A percentile compares a stretch with the other conserved stretches of the same genome.
These are phyloP conservation scores for Dolichallabes microphthalmus DNA, from an alignment of 2,113 vertebrate genomes.

Conservation along the genomic window DNA sequence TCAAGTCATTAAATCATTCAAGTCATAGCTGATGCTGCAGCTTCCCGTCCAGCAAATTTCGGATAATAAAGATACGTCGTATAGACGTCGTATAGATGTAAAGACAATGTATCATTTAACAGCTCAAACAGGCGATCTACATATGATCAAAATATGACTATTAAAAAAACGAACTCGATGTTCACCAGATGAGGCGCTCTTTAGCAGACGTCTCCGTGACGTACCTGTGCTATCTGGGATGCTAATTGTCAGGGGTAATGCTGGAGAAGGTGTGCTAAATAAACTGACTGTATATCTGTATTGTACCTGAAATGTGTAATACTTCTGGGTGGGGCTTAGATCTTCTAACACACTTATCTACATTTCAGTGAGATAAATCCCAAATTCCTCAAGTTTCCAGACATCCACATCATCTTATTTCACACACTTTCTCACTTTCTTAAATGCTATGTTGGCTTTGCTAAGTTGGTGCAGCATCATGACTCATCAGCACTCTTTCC, in stretches of 20 bases:
- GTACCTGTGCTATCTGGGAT: no score
- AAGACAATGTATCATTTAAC: no score
- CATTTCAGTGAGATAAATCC: background rate
- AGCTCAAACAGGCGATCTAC: no score
- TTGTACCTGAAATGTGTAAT: background rate
- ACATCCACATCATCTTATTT: constrained; percentile 29
- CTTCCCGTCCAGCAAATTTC: no score
- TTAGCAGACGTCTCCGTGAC: no score
- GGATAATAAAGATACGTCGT: no score
- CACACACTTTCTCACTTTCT: constrained; percentile 11
- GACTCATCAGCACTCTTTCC: constrained; percentile 8
- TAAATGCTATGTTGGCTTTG: constrained; percentile 31
- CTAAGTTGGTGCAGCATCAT: constrained; percentile 27
- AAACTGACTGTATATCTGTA: background rate
- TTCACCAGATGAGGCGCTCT: no score
- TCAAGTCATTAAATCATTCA: no score
- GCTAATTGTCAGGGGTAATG: background rate
- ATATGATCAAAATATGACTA: no score
- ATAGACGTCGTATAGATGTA: no score
- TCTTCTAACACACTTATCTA: background rate
- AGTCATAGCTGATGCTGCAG: no score
- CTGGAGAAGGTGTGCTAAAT: background rate
- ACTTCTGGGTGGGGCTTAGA: background rate
- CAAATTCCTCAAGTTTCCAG: background rate
- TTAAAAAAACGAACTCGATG: no score